A percentile compares a stretch with the other conserved stretches of the same genome.
phyloP scores from a whole-genome alignment of 35 echinoderm and acorn worm species.

The Chiridota heheva region DNA sequence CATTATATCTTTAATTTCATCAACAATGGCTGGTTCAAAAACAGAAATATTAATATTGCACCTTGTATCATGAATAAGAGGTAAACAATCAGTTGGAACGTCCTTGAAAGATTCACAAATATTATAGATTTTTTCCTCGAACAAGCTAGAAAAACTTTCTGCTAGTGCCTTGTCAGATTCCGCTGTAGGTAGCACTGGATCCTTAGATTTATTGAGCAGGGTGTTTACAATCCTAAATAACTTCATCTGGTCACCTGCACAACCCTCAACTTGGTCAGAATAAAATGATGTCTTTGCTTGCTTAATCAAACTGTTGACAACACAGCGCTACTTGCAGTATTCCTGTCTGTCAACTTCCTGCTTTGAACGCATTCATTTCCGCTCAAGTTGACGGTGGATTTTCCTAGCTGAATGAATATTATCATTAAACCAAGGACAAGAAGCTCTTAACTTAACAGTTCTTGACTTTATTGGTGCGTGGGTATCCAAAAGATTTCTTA shows the following conservation, averaged over 20 bases:
- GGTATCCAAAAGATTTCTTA: no score
- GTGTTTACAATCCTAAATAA: constrained; percentile 22
- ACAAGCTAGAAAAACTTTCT: constrained; percentile 14
- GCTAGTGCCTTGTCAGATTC: neutral
- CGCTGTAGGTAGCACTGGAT: constrained; percentile 3
- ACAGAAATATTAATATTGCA: no score
- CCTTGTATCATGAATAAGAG: no score
- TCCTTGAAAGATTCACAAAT: constrained; percentile 3
- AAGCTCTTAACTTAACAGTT: neutral
- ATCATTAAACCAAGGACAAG: constrained; percentile 18
- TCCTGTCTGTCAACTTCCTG: constrained; percentile 27
- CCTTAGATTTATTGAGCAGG: constrained; percentile 1
- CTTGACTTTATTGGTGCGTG: neutral
- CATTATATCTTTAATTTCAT: no score
- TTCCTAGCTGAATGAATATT: constrained; percentile 18
- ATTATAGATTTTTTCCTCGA: constrained; percentile 19
- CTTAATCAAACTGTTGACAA: constrained; percentile 21
- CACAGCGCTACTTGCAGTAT: constrained; percentile 16
- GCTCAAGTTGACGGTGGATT: constrained; percentile 15
- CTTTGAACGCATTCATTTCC: constrained; percentile 17
- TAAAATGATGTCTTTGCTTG: constrained; percentile 14
- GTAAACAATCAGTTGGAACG: no score
- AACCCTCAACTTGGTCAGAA: neutral
- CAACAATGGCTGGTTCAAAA: no score
- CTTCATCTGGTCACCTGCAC: constrained; percentile 34